Conservation (phyloP, 2,113 vertebrate species). For the Raja brachyura region DNA sequence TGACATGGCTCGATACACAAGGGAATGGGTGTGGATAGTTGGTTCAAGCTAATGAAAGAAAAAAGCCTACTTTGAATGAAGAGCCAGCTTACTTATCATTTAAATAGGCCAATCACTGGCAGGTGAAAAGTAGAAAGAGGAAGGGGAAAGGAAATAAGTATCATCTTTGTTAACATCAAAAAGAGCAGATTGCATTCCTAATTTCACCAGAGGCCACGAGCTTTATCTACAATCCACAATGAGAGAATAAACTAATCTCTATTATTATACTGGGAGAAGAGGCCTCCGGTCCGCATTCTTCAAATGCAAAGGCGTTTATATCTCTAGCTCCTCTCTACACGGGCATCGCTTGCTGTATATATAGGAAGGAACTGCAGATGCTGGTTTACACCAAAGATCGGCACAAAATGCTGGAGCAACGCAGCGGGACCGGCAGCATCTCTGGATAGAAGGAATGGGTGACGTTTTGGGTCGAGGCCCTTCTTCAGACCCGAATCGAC, state of each 20-base stretch:
- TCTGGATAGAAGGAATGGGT: too few species aligned
- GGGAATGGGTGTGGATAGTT: background rate
- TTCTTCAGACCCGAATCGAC: too few species aligned
- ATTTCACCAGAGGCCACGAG: conserved; percentile 10
- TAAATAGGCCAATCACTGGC: background rate
- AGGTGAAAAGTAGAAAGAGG: background rate
- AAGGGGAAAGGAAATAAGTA: background rate
- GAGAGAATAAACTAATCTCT: conserved; percentile 25
- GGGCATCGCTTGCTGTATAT: background rate
- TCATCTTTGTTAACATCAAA: conserved; percentile 25
- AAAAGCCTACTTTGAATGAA: background rate
- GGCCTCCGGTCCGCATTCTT: background rate
- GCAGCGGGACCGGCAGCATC: too few species aligned
- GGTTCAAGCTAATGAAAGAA: background rate
- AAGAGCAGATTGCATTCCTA: background rate
- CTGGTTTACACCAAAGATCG: too few species aligned
- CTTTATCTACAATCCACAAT: conserved; percentile 2
- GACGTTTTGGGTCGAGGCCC: too few species aligned
- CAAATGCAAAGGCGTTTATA: background rate
- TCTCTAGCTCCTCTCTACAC: background rate
- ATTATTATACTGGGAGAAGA: background rate
- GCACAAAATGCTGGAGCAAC: too few species aligned
- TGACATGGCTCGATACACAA: too few species aligned
- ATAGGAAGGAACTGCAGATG: too few species aligned
- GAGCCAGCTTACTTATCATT: background rate